These are phyloP conservation scores for Australoheros facetus DNA, from an alignment of 2,797 vertebrate genomes.

Conservation along the genomic window DNA sequence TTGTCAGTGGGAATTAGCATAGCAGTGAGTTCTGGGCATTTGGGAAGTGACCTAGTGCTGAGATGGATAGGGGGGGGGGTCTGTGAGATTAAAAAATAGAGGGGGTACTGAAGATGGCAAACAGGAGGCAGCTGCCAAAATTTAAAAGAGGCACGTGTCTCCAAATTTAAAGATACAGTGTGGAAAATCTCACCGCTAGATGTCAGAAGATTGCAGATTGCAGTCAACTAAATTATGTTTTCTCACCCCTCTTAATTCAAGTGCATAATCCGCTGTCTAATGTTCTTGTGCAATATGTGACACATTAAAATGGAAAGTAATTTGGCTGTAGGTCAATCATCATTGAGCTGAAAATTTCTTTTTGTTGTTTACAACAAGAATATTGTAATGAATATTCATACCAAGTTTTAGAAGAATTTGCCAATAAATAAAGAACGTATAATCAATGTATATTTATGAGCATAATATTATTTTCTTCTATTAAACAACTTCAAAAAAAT, in stretches of 20 bases:
- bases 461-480: neutral
- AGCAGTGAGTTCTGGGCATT: slow-evolving; percentile 56
- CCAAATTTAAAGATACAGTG: neutral
- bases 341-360: too few species aligned
- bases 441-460: neutral
- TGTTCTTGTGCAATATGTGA: too few species aligned
- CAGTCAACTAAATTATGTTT: neutral
- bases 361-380: too few species aligned
- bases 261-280: neutral
- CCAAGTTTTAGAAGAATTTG: too few species aligned
- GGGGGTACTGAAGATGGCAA: neutral
- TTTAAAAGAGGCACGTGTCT: neutral
- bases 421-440: too few species aligned
- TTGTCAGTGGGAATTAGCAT: slow-evolving; percentile 60
- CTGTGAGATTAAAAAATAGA: neutral
- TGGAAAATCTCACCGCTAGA: neutral
- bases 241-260: neutral
- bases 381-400: too few species aligned
- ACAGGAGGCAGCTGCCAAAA: neutral
- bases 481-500: neutral
- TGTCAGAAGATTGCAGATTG: neutral
- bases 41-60: slow-evolving; percentile 50
- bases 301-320: too few species aligned
- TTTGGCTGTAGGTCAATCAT: too few species aligned
- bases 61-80: slow-evolving; percentile 7